Conservation (phyloP, 2,797 vertebrate genomes). For the Staurois parvus region DNA sequence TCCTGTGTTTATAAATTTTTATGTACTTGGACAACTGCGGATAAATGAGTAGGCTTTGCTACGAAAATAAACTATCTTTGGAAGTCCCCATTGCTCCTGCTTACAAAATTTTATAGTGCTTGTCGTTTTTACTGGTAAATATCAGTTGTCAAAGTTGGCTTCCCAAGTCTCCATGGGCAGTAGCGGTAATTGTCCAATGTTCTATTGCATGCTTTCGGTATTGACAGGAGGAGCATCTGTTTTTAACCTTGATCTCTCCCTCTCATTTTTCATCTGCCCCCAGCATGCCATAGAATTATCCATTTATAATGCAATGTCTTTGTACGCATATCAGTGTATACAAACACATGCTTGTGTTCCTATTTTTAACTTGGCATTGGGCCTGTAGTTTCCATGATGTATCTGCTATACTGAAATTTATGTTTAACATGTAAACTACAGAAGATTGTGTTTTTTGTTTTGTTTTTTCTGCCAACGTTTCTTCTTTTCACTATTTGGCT, state of each 20-base stretch:
- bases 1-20: neutral
- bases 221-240: neutral
- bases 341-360: neutral
- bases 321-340: neutral
- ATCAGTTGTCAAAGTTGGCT: neutral
- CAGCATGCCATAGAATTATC: neutral
- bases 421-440: neutral
- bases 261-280: neutral
- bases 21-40: neutral
- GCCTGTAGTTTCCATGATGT: neutral
- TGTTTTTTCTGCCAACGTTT: neutral
- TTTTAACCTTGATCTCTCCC: neutral
- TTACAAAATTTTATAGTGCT: neutral
- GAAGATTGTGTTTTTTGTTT: neutral
- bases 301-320: slow-evolving; percentile 6
- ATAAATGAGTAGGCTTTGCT: neutral
- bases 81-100: neutral
- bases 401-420: neutral
- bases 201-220: neutral
- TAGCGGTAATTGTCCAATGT: neutral
- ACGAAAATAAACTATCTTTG: neutral
- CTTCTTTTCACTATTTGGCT: neutral
- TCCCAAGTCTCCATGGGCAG: neutral
- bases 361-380: slow-evolving; percentile 7
- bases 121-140: neutral